These are phyloP conservation scores for Hyperoplus lanceolatus DNA, from an alignment of 2,797 vertebrate genomes.

Conservation along the genomic window DNA sequence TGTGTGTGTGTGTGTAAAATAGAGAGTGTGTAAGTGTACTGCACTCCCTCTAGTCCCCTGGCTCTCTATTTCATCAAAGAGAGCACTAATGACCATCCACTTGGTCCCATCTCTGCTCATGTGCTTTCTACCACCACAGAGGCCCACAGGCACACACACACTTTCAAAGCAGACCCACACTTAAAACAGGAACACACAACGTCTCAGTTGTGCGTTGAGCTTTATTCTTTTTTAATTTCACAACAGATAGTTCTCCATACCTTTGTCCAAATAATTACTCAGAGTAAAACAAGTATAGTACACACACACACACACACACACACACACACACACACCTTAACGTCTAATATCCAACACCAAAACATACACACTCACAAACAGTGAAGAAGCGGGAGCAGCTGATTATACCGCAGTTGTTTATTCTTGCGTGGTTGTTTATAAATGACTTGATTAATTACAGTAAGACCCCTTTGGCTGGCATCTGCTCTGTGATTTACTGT, in stretches of 20 bases:
- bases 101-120: slow-evolving; percentile 58
- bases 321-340: neutral
- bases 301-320: slow-evolving; percentile 6
- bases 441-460: slow-evolving; percentile 75
- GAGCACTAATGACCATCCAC: slow-evolving; percentile 64
- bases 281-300: neutral
- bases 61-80: slow-evolving; percentile 64
- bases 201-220: neutral
- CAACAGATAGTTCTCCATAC: neutral
- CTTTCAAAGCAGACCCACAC: slow-evolving; percentile 20
- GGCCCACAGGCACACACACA: slow-evolving; percentile 19
- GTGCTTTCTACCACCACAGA: slow-evolving; percentile 37
- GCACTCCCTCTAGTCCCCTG: slow-evolving; percentile 27
- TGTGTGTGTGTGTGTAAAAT: slow-evolving; percentile 16
- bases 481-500: slow-evolving; percentile 66
- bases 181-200: neutral
- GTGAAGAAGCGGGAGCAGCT: slow-evolving; percentile 21
- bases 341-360: neutral
- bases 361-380: slow-evolving; percentile 14
- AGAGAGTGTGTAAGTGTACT: slow-evolving; percentile 20
- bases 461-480: slow-evolving; percentile 57
- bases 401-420: slow-evolving; percentile 57
- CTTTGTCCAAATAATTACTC: too few relatives aligned
- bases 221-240: slow-evolving; percentile 23
- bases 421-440: slow-evolving; percentile 73